phyloP scores from a whole-genome alignment of 92 coral and sea anemone genomes.

The Zoanthus gigantus region DNA sequence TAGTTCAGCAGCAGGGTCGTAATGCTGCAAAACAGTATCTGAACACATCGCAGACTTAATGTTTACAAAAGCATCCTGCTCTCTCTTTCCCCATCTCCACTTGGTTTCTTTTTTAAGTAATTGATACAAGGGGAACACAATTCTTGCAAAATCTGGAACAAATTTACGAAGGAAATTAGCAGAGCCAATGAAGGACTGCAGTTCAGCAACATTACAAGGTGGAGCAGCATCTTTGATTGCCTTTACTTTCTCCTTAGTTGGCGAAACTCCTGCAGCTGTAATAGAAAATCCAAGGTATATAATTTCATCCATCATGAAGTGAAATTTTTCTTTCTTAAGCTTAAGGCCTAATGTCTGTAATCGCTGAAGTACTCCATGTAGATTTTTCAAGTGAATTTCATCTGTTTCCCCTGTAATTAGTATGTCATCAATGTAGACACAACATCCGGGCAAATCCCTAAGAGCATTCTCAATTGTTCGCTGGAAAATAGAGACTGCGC shows the following conservation, averaged over 20 bases:
- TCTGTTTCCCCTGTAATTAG: too few relatives aligned
- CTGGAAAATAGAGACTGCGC: slow-evolving; percentile 47
- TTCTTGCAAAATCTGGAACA: slow-evolving; percentile 59
- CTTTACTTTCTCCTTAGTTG: slow-evolving; percentile 53
- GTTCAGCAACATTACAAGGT: slow-evolving; percentile 59
- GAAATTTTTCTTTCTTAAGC: slow-evolving; percentile 53
- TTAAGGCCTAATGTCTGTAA: slow-evolving; percentile 46
- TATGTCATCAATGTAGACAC: slow-evolving; percentile 35
- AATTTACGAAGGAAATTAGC: not conserved
- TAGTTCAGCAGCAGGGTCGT: slow-evolving; percentile 15
- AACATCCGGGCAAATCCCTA: slow-evolving; percentile 54
- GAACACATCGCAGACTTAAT: slow-evolving; percentile 43
- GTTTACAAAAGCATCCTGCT: slow-evolving; percentile 46
- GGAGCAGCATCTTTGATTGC: slow-evolving; percentile 53
- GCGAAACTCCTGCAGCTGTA: slow-evolving; percentile 59
- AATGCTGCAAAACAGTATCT: not conserved
- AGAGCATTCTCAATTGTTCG: slow-evolving; percentile 53
- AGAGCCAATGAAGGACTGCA: slow-evolving; percentile 47
- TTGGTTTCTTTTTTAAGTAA: slow-evolving; percentile 15
- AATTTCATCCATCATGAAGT: slow-evolving; percentile 51
- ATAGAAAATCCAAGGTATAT: slow-evolving; percentile 53
- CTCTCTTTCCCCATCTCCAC: slow-evolving; percentile 3
- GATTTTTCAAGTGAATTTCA: too few relatives aligned
- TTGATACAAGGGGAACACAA: slow-evolving; percentile 53
- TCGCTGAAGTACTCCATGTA: slow-evolving; percentile 45